These are phyloP conservation scores for Thermophis baileyi DNA, from an alignment of 2,113 vertebrate species.

Conservation along the genomic window DNA sequence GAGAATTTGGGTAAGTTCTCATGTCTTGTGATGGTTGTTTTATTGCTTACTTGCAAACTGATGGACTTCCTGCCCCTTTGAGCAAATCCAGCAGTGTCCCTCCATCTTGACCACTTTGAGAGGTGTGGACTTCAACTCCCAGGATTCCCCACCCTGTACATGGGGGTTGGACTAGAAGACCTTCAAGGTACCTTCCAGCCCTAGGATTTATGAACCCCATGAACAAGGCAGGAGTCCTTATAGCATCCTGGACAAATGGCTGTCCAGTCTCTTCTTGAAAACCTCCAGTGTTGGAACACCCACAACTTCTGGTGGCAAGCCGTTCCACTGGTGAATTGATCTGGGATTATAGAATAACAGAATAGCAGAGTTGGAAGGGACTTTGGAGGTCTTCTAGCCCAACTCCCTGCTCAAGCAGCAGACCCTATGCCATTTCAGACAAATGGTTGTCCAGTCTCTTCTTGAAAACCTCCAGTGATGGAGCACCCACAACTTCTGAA, in stretches of 20 bases:
- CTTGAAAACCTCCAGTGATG: background rate
- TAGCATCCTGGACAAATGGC: background rate
- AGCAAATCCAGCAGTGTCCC: background rate
- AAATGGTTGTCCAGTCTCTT: no score
- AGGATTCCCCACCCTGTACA: background rate
- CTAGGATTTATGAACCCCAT: background rate
- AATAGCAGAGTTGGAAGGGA: background rate
- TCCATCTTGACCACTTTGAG: background rate
- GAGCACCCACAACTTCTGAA: background rate
- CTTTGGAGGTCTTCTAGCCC: background rate
- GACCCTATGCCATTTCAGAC: no score
- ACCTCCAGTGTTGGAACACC: no score
- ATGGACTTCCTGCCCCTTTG: background rate
- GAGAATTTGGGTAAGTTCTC: background rate
- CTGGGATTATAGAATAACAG: background rate
- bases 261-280: no score
- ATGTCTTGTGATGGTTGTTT: rapidly evolving
- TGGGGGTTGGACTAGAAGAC: background rate
- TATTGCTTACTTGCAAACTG: background rate
- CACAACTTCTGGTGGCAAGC: no score
- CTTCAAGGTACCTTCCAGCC: background rate
- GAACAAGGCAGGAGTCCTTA: background rate
- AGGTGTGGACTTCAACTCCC: background rate
- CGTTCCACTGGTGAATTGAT: no score
- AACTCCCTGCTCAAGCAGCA: no score